Base-by-base conservation (phyloP, 2,113 vertebrate genomes). In the Triplophysa rosa region DNA sequence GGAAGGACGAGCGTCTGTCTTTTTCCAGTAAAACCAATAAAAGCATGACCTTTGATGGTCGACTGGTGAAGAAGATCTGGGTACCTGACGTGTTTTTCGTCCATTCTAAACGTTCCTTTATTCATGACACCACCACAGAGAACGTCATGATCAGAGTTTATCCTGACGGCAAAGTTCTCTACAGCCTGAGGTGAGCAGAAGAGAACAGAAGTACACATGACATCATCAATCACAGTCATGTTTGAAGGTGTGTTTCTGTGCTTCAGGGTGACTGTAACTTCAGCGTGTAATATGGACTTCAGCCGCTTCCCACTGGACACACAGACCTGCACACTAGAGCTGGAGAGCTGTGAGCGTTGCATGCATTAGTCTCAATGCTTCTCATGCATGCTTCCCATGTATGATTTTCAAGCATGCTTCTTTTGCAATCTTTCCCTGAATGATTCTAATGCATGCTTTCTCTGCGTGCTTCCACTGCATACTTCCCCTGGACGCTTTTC, bases 251-350 rank as follows among this genome's bases (percentile, higher is more conserved):
- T 17, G 26, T 68, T 58, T 73, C 16, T 82, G 13, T 86, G 84
- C 76, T 89, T 23, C 84, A 99, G 97, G 91, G 93, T 98, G 82
- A 99, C 97, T 0, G 97, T 99, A 59, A 98, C 97, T 9, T 95
- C 97, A 45, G 97, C 97, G 71, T 99, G 97, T 87, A 98, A 98
- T 89, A 99, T 99, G 97, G 97, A 99, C 89, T 98, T 98, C 91
- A 98, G 96, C 70, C 94, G 89, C 33, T 99, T 99, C 74, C 97
- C 97, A n/a, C 82, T 99, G 89, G 97, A 99, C 89, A 94, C 97
- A 1, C 97, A 99, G 92, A 98, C 95, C 0, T 99, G 97, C 83
- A 95, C 96, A 0, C 83, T 99, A 89, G 97, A 99, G 90, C 89
- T 99, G 77, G 97, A 99, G 89, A 99, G 97, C 91, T 99, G 97